These are phyloP conservation scores for Psophia crepitans DNA, from an alignment of 2,113 vertebrate genomes.

Conservation along the genomic window DNA sequence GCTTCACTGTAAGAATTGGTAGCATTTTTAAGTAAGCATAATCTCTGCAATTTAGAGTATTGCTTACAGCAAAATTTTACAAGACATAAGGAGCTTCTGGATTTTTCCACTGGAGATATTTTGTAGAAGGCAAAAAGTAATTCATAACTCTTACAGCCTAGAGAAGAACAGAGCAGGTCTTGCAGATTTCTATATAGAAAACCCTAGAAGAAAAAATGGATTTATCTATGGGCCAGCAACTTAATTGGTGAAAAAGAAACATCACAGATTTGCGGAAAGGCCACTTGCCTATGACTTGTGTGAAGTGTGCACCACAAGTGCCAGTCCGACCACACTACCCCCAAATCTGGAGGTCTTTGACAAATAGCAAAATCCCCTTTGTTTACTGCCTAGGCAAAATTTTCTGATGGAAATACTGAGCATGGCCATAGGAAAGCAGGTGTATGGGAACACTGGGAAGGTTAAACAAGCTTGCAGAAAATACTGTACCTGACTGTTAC, in stretches of 20 bases:
- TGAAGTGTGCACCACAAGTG: not conserved
- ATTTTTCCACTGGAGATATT: not conserved
- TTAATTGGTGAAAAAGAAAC: not conserved
- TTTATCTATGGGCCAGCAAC: not conserved
- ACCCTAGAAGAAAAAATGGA: not conserved
- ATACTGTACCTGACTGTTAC: not conserved
- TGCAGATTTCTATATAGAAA: not conserved
- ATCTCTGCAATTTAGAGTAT: not conserved
- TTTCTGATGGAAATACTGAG: not conserved
- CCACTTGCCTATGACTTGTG: not conserved
- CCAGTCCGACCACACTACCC: not conserved
- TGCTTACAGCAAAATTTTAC: not conserved
- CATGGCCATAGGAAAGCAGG: accelerated
- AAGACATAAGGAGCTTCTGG: not conserved
- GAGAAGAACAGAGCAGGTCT: not conserved
- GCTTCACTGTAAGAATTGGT: not conserved
- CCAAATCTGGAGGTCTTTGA: not conserved
- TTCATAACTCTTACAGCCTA: not conserved
- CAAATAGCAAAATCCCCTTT: not conserved
- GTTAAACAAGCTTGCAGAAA: not conserved
- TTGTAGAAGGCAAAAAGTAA: not conserved
- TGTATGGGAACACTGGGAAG: not conserved
- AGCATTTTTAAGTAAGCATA: not conserved
- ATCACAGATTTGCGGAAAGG: not conserved
- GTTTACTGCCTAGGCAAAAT: not conserved